Evolutionary conservation across 2,888 invertebrate genomes (phyloP).

Genomic region (Drosophila flavopinicola): DNA sequence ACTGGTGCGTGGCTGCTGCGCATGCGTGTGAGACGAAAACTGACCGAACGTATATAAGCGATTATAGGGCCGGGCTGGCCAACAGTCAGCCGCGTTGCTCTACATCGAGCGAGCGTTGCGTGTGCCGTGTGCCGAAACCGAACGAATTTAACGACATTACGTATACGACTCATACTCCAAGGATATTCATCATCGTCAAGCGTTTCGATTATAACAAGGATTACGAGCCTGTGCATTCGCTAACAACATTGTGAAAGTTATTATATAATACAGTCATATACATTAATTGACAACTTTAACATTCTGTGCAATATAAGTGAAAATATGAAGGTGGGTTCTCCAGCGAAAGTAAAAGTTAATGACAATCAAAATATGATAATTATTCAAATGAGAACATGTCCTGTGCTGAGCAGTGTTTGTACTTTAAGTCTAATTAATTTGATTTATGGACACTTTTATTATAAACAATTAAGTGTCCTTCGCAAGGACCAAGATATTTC

Average conservation of each 20-base stretch:
- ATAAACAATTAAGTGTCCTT: not conserved
- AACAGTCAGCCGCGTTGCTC: conserved; percentile 85
- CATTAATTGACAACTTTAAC: conserved; percentile 7
- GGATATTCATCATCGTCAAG: conserved; percentile 20
- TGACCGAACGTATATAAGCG: conserved; percentile 85
- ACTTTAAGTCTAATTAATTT: not conserved
- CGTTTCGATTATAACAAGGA: conserved; percentile 26
- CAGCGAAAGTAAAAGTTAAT: not conserved
- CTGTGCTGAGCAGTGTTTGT: not conserved
- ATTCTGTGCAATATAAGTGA: conserved; percentile 16
- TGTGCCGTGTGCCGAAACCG: conserved; percentile 44
- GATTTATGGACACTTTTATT: not conserved
- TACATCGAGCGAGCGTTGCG: conserved; percentile 82
- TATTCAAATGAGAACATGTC: not conserved
- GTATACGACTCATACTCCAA: conserved; percentile 27
- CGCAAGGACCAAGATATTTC: not conserved
- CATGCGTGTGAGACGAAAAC: conserved; percentile 75
- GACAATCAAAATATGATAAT: not conserved
- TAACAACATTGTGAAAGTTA: conserved; percentile 12
- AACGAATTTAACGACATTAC: conserved; percentile 24
- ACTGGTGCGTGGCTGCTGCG: conserved; percentile 79
- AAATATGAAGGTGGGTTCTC: conserved; percentile 77
- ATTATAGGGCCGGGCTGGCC: conserved; percentile 84
- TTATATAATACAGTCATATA: conserved; percentile 22
- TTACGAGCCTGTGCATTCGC: conserved; percentile 19